A percentile compares a stretch with the other conserved stretches of the same genome.
phyloP scores from a whole-genome alignment of 2,113 vertebrate genomes.

The Tyto alba region DNA sequence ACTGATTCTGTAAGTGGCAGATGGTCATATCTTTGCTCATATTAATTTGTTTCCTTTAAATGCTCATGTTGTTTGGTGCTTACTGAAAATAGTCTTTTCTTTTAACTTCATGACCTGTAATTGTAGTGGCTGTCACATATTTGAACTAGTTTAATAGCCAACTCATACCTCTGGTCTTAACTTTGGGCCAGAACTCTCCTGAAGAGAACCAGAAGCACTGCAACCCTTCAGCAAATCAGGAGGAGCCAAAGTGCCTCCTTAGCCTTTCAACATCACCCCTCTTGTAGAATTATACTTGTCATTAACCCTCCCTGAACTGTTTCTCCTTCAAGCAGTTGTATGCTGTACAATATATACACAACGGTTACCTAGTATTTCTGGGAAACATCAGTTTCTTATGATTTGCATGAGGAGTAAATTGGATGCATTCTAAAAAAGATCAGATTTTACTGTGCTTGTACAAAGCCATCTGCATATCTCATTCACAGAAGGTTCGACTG shows the following conservation, averaged over 20 bases:
- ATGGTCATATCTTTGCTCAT: neutral
- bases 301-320: neutral
- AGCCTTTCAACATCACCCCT: neutral
- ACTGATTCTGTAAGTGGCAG: neutral
- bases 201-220: neutral
- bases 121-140: neutral
- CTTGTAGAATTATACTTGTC: neutral
- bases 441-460: neutral
- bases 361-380: neutral
- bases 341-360: too few relatives aligned
- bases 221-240: neutral
- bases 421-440: neutral
- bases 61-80: neutral
- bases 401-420: neutral
- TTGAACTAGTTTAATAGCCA: neutral
- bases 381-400: neutral
- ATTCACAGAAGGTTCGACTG: neutral
- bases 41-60: neutral
- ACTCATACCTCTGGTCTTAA: neutral
- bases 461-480: neutral
- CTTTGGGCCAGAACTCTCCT: neutral
- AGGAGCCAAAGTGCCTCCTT: neutral
- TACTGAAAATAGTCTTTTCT: neutral
- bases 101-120: neutral
- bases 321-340: neutral